Evolutionary conservation across 64 coral and sea anemone species (phyloP), one percentile per base, ranked within the genome.

Genomic region (Stylophora pistillata): DNA sequence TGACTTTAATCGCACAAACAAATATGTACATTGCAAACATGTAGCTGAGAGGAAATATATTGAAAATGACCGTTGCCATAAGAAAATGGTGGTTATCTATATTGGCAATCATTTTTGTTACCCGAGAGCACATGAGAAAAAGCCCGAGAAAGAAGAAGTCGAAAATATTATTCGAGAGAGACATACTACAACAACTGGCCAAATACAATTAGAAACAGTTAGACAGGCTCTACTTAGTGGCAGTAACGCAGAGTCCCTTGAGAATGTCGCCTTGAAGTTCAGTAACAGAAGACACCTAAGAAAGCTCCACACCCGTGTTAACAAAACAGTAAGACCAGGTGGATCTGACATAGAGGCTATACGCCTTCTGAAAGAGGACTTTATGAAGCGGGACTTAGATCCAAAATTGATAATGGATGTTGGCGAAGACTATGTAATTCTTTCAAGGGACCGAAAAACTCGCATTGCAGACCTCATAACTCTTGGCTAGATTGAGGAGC

Each of bases 281-380:
- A 92, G 74, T 5, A 55, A 86, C 74, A 37, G 30, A 79, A 79
- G 64, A 61, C 90, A 92, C 82, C 58, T 85, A 10, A 4, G 61
- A 18, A 85, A 84, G 32, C 53, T 86, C 20, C 58, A 34, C 15
- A 26, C 12, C 23, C 64, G 59, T 7, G 77, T 91, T 52, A 59
- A 91, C 21, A 30, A 91, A 17, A 69, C 77, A 56, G 61, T 13
- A 12, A 85, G n/a, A 68, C 89, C 73, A 17, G 54, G 54, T 30
- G 79, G 79, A 21, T 85, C 79, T 0, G 76, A 89, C 30, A 89
- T 89, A 26, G 88, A 89, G 62, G 88, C 88, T 30, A 69, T 89
- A 25, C 53, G 88, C 34, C 21, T 79, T 9, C 37, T 89, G 30
- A 89, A 81, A 69, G 76, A 80, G 20, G 88, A 89, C 32, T 76